Base-by-base conservation (phyloP, 2,797 vertebrate genomes). In the Australoheros facetus region DNA sequence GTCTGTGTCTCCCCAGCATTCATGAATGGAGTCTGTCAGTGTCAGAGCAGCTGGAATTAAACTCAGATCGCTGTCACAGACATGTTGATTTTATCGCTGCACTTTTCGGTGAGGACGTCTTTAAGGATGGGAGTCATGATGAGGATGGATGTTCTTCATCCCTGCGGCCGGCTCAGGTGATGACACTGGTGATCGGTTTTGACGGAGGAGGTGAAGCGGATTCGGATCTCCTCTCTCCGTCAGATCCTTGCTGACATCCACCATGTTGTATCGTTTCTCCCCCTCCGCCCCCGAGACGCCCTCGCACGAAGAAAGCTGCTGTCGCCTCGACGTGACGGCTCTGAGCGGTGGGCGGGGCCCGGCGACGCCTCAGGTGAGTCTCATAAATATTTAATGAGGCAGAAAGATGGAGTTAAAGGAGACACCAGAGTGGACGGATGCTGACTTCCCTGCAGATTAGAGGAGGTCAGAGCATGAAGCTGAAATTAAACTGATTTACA, bases 361-460 rank as follows among this genome's bases (percentile, higher is more conserved):
- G 21, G 42, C 21, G 8, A 11, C 0, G 48, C 81, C 83, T 78
- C 62, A 84, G 82, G 86, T 89, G 75, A 69, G 64, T 74, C 82
- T 87, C 73, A 88, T 86, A 64, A 87, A 86, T 90, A 84, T 73
- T 84, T 70, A 80, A 89, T 45, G 64, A 83, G 60, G 66, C 70
- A 69, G 74, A 75, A 76, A 72, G 58, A 69, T 7, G 23, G 57
- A 59, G 23, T 53, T 64, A 78, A 64, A 26, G 72, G 58, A 73
- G 73, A 39, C 3, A 16, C 16, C 19, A n/a, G 62, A 45, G 16
- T 30, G 42, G 42, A 69, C 5, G 0, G 23, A 62, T 7, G 5
- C 3, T 23, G 34, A 23, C 59, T 73, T 58, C 56, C 79, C 84
- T 79, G 17, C 73, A 59, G 76, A 66, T 48, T 51, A 34, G 23